These are phyloP conservation scores for Hemibagrus wyckioides DNA, from an alignment of 2,113 vertebrate species.

Conservation along the genomic window DNA sequence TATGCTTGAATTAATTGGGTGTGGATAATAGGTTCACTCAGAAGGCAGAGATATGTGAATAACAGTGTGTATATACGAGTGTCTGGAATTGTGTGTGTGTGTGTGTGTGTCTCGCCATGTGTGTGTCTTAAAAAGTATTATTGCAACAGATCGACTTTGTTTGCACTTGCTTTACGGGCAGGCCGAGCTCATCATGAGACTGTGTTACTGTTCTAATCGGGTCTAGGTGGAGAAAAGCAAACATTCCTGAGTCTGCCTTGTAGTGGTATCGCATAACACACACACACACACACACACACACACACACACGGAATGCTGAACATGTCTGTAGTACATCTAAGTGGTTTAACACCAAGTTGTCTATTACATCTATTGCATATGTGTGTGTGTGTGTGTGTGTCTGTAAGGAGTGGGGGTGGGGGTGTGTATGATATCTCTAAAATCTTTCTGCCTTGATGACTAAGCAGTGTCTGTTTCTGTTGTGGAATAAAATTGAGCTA, in stretches of 20 bases:
- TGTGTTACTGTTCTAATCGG: slow-evolving; percentile 45
- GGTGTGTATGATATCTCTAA: slow-evolving; percentile 33
- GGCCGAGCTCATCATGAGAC: slow-evolving; percentile 16
- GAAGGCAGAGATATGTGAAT: neutral
- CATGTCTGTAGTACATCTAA: slow-evolving; percentile 23
- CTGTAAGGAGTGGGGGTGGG: slow-evolving; percentile 2
- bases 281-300: slow-evolving; percentile 35
- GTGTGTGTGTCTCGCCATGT: slow-evolving; percentile 2
- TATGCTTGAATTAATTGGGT: neutral
- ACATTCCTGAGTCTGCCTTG: slow-evolving; percentile 34
- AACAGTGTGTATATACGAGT: neutral
- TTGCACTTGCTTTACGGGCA: slow-evolving; percentile 42
- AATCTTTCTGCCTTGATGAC: slow-evolving; percentile 36
- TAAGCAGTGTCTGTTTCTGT: slow-evolving; percentile 20
- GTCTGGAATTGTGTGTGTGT: neutral
- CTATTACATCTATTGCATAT: neutral
- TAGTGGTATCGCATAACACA: slow-evolving; percentile 46
- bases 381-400: neutral
- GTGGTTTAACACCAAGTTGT: slow-evolving; percentile 1
- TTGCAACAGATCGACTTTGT: slow-evolving; percentile 51
- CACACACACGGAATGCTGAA: slow-evolving; percentile 34
- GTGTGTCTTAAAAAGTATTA: slow-evolving; percentile 16
- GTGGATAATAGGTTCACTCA: neutral
- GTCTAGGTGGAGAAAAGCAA: slow-evolving; percentile 50
- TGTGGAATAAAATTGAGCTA: slow-evolving; percentile 37